These are phyloP conservation scores for Pipistrellus pygmaeus DNA, from an alignment of 2,797 vertebrate species.

Conservation along the genomic window DNA sequence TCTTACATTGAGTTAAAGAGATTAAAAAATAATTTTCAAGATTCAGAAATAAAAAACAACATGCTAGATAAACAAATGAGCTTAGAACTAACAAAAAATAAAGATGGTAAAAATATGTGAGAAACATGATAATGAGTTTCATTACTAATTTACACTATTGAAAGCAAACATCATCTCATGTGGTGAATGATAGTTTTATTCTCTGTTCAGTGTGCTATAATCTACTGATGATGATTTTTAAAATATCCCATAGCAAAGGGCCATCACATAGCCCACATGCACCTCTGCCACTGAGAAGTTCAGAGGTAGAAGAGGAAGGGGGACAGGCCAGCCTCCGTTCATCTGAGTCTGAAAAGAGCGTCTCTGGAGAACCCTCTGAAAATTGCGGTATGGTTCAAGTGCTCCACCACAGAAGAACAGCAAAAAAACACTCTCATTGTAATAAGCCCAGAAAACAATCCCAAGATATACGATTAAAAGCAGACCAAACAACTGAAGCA, in stretches of 20 bases:
- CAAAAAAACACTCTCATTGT: slow-evolving; percentile 66
- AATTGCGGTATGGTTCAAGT: slow-evolving; percentile 61
- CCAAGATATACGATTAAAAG: slow-evolving; percentile 45
- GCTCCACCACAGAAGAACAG: neutral
- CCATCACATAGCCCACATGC: neutral
- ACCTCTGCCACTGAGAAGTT: slow-evolving; percentile 4
- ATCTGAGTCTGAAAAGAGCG: slow-evolving; percentile 39
- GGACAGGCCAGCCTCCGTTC: neutral
- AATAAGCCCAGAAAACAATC: slow-evolving; percentile 58
- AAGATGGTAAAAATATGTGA: slow-evolving; percentile 20
- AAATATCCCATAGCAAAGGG: neutral
- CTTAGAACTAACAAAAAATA: neutral
- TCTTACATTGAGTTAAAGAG: neutral
- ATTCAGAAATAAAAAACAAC: slow-evolving; percentile 29
- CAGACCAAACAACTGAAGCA: slow-evolving; percentile 54
- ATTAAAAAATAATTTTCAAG: slow-evolving; percentile 5
- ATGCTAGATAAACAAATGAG: neutral
- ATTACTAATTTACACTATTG: slow-evolving; percentile 19
- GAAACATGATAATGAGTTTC: slow-evolving; percentile 59
- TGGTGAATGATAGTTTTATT: neutral
- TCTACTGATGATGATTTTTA: slow-evolving; percentile 11
- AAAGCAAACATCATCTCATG: neutral
- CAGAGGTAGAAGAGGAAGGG: neutral
- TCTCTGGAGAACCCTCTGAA: neutral
- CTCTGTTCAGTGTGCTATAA: neutral